Base-by-base conservation (phyloP, 1,140 invertebrate genomes). In the Eueides isabella region DNA sequence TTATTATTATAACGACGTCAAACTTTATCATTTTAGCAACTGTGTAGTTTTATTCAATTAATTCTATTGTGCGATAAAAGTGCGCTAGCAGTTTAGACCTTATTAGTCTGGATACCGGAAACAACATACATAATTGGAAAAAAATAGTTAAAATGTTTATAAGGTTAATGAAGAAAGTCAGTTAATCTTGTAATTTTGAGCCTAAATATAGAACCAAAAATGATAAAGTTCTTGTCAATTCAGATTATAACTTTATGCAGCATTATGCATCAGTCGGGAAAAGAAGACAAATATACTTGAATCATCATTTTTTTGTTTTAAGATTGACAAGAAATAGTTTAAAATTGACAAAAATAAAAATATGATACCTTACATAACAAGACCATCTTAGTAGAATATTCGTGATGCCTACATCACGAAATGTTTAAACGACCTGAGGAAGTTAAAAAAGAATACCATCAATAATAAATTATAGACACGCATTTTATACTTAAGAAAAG, bases 231-330 rank as follows among this genome's bases (percentile, higher is more conserved):
- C 23, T 26, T 2, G 48, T 55, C 48, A 63, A 38, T 33, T 86
- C 83, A 89, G 83, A 80, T 77, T 72, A 75, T 63, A 62, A 68
- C 70, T 72, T 72, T 80, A 79, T 83, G 69, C 88, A 86, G 85
- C 89, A 91, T 83, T 85, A 90, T 90, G 62, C 72, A 85, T 91
- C 89, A 87, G 91, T 87, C 88, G 90, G 90, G 91, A 92, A 92
- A 92, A 92, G 91, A 92, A 92, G 91, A 92, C 91, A 91, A 89
- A 87, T 85, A 76, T 70, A 77, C 80, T 74, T 66, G 71, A 81
- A 82, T 92, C 88, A 92, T 91, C 87, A 90, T 55, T 23, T 4
- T 19, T n/a, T 26, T 23, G 5, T 26, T 23, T 55, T 9, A 23
- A 12, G 7, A 9, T 55, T 55, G 2, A 1, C n/a, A n/a, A n/a